Base-by-base conservation (phyloP, 2,888 invertebrate species). In the Zele albiditarsus region DNA sequence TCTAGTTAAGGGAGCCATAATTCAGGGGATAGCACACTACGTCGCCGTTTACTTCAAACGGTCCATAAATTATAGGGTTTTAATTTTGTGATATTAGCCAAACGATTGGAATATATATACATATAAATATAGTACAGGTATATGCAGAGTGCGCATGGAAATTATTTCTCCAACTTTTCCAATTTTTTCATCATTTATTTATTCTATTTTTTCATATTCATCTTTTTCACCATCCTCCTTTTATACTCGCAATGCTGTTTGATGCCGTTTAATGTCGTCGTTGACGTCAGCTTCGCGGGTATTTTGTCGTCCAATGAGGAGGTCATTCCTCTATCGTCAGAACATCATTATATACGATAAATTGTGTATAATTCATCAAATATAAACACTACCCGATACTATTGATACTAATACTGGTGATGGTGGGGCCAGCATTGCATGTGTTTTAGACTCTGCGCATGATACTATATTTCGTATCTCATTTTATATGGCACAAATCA, bases 1-100 rank as follows among this genome's bases (percentile, higher is more conserved):
- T 86, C 88, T 88, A 87, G 88, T 88, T 88, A 87, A 87, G 87
- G 86, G 86, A 87, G 88, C 86, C 84, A 88, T 88, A 89, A 88
- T 87, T 88, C 86, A 88, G 84, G 79, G 87, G 86, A 86, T 88
- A 87, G 86, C 87, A 87, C 86, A 87, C 86, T 85, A 84, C 84
- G 83, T 86, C 87, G 84, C 83, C 84, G 84, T 85, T 85, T 84
- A 84, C 84, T 86, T 87, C 85, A 85, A 88, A 88, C 85, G 85
- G 82, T 84, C 84, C 86, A 87, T 88, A 89, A 89, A 88, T 89
- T 87, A 88, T 83, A 84, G 83, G 82, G 81, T 85, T 88, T 87
- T 85, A 87, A 87, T 88, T 87, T 88, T 82, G 85, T 85, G 84
- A 85, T 85, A 88, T 88, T 88, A 88, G 88, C 86, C 81, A 83